These are phyloP conservation scores for Pogonus chalceus DNA, from an alignment of 1,140 invertebrate species.

Conservation along the genomic window DNA sequence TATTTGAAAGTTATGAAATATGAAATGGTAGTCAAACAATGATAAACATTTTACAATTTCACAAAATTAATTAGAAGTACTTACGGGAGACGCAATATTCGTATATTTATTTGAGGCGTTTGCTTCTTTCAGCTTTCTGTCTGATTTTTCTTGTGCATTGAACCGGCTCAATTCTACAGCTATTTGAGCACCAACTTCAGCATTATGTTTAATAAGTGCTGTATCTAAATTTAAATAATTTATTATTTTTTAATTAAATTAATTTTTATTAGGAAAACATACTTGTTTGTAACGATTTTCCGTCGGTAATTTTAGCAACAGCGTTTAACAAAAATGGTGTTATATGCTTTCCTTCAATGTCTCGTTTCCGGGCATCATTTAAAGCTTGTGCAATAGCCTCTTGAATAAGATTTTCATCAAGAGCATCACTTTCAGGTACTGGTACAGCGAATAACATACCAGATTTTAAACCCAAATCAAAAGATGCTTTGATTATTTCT, in stretches of 20 bases:
- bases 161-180: constrained; percentile 52
- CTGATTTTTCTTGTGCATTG: constrained; percentile 27
- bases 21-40: background rate
- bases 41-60: constrained; percentile 15
- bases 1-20: background rate
- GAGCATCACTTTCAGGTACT: constrained; percentile 61
- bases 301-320: constrained; percentile 67
- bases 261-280: constrained; percentile 33
- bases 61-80: constrained; percentile 6
- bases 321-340: constrained; percentile 82
- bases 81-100: constrained; percentile 23
- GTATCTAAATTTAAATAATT: constrained; percentile 51
- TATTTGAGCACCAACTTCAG: constrained; percentile 71
- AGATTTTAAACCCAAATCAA: constrained; percentile 52
- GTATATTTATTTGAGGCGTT: constrained; percentile 6
- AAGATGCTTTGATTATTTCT: constrained; percentile 48
- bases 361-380: constrained; percentile 46
- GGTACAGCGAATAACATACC: constrained; percentile 89
- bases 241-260: background rate
- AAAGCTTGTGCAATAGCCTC: constrained; percentile 63
- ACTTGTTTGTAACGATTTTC: constrained; percentile 74
- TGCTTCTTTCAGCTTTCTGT: constrained; percentile 5
- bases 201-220: constrained; percentile 88
- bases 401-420: constrained; percentile 52
- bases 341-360: constrained; percentile 75